Base-by-base conservation (phyloP, 2,113 vertebrate genomes). In the Picathartes gymnocephalus region DNA sequence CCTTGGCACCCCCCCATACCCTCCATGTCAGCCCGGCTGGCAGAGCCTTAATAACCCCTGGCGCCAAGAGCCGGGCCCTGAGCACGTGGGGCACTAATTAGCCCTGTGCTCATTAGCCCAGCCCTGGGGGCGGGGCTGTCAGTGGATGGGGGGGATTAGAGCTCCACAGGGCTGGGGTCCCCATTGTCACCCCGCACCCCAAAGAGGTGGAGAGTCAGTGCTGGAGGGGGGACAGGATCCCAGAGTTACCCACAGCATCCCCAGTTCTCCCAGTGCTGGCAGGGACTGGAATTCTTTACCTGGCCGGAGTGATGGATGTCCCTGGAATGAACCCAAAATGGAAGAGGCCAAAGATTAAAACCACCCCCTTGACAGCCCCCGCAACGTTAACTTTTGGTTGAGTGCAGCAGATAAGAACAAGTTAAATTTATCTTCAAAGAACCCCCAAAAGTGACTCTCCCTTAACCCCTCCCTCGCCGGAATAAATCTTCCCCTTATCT, bases 401-500 rank as follows among this genome's bases (percentile, higher is more conserved):
- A 95, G 94, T 95, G 91, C 94, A 77, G 65, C 74, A 95, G 96
- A 97, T 97, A 96, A 97, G 95, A 89, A 73, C 39, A 81, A 95
- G 94, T 93, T 95, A 92, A 95, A 96, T 96, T 96, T 95, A 94
- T 94, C 97, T 96, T 97, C 97, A 96, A 97, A 97, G 95, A 85
- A 79, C 80, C 92, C 93, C 96, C 90, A 90, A 95, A 96, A 96
- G 93, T 1, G 33, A 39, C 83, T 94, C 70, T 35, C 78, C 54
- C 85, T 96, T 93, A 89, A 97, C 96, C 92, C 93, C 81, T 57
- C 70, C 73, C 66, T 62, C 1, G 3, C 78, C 9, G 0, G 27
- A 74, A 95, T 97, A 97, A 97, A 97, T 97, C 97, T 97, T 97
- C 58, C 76, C 68, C 94, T 96, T 97, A 97, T 97, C 96, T 92